Evolutionary conservation across 2,797 vertebrate species (phyloP).

Genomic region (Furcifer pardalis): DNA sequence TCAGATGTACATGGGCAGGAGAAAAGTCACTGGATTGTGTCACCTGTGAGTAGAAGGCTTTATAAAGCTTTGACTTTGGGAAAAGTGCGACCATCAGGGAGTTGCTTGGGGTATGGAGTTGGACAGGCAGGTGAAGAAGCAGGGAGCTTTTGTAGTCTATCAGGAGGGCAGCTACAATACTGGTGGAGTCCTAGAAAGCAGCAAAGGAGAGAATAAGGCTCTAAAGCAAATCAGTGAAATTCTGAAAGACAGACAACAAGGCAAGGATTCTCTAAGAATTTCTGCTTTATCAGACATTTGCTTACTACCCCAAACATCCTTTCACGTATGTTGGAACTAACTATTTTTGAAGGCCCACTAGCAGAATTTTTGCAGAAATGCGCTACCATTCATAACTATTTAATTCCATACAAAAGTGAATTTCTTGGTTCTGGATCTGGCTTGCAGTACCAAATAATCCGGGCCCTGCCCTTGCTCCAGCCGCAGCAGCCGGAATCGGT

Average conservation of each 20-base stretch:
- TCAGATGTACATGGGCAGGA: rapidly evolving
- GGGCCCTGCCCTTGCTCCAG: too few species aligned
- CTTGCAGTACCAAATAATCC: too few species aligned
- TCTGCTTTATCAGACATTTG: too few species aligned
- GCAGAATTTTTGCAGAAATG: not conserved
- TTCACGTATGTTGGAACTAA: not conserved
- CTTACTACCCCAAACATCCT: not conserved
- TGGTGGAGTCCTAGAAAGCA: conserved; percentile 82
- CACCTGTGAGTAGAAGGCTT: conserved; percentile 89
- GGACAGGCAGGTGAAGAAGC: conserved; percentile 87
- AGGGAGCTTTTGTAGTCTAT: conserved; percentile 85
- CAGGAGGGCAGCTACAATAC: conserved; percentile 83
- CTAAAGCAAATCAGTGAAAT: too few species aligned
- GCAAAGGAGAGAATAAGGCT: not conserved
- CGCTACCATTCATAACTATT: not conserved
- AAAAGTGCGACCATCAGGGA: conserved; percentile 88
- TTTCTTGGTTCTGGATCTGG: not conserved
- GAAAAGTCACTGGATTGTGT: not conserved
- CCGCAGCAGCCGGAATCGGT: too few species aligned
- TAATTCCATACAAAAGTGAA: not conserved
- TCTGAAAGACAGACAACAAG: not conserved
- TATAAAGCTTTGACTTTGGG: conserved; percentile 88
- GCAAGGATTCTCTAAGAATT: too few species aligned
- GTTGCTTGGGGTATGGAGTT: conserved; percentile 81
- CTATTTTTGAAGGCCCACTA: not conserved